Base-by-base conservation (phyloP, 2,113 vertebrate genomes). In the Antechinus flavipes region DNA sequence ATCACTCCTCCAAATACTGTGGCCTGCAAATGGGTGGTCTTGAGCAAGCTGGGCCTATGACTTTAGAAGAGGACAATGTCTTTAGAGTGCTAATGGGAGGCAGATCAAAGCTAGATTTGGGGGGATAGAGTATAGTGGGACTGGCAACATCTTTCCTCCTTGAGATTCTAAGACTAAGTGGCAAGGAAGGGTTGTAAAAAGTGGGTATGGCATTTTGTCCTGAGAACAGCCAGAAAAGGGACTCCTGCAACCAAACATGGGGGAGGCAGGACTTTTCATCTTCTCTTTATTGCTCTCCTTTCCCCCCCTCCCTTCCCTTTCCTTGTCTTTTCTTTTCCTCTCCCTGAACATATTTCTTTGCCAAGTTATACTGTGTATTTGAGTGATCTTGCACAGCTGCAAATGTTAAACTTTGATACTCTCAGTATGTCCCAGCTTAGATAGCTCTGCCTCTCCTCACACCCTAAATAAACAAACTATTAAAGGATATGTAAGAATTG, bases 401-500 rank as follows among this genome's bases (percentile, higher is more conserved):
- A 91, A 89, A 55, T 89, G 92, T 42, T 93, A 56, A 95, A 42
- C 54, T 95, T 46, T 96, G 68, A 93, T 84, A 19, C 93, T 22
- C 47, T 91, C 90, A 96, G 92, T 90, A 54, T 89, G 94, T 49
- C 84, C 47, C 23, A 53, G 35, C 89, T 92, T 68, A 92, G 92
- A 94, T 76, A 93, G 47, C 52, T 35, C 94, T 96, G 54, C n/a
- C n/a, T 90, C 54, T 84, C n/a, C 68, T 91, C 84, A 94, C 91
- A 96, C 27, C 93, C 95, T 84, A 93, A 93, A 68, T 47, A 50
- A 95, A 93, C 93, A 95, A 92, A 35, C 50, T 68, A 91, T 42
- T 90, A 54, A 54, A 76, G 35, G 68, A 76, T 76, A n/a, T 76
- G 14, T 91, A 56, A 91, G 68, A 95, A 76, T 76, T 76, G 68